Percentiles rank a stretch among this genome's conserved stretches.
Evolutionary conservation across 2,888 invertebrate genomes (phyloP).

Genomic region (Drosophila meridionalis): DNA sequence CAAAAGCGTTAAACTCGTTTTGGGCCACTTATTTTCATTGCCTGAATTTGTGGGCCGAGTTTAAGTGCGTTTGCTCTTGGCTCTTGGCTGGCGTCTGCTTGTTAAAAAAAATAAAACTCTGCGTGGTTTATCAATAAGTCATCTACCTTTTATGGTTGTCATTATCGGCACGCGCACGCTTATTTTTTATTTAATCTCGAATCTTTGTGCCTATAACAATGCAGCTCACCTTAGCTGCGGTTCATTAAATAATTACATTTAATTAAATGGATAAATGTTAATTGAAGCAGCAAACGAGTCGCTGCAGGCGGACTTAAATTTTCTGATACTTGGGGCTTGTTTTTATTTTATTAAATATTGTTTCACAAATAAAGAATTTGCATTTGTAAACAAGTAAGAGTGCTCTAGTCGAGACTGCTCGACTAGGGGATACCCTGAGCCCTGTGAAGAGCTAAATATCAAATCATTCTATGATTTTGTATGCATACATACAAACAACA

Average conservation of each 20-base stretch:
- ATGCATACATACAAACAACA: too few relatives aligned
- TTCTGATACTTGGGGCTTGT: background rate
- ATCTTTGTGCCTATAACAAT: conserved; percentile 23
- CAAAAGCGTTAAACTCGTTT: conserved; percentile 36
- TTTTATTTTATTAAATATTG: too few relatives aligned
- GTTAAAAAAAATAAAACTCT: conserved; percentile 21
- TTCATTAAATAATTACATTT: conserved; percentile 13
- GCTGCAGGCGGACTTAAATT: background rate
- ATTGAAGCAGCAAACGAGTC: background rate
- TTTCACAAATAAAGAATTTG: too few relatives aligned
- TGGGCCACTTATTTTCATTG: conserved; percentile 14
- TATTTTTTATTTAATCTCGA: conserved; percentile 17
- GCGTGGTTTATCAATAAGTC: conserved; percentile 42
- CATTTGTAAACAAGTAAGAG: too few relatives aligned
- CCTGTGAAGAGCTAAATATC: too few relatives aligned
- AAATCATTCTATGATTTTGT: too few relatives aligned
- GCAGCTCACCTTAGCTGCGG: conserved; percentile 5
- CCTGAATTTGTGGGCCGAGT: conserved; percentile 1
- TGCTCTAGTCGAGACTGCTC: too few relatives aligned
- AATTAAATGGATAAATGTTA: background rate
- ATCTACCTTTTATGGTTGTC: conserved; percentile 42
- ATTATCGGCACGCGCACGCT: conserved; percentile 38
- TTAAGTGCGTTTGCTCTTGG: conserved; percentile 14
- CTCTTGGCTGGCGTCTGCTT: conserved; percentile 33
- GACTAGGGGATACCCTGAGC: too few relatives aligned